Conservation (phyloP, 2,888 invertebrate species). For the Icerya purchasi region DNA sequence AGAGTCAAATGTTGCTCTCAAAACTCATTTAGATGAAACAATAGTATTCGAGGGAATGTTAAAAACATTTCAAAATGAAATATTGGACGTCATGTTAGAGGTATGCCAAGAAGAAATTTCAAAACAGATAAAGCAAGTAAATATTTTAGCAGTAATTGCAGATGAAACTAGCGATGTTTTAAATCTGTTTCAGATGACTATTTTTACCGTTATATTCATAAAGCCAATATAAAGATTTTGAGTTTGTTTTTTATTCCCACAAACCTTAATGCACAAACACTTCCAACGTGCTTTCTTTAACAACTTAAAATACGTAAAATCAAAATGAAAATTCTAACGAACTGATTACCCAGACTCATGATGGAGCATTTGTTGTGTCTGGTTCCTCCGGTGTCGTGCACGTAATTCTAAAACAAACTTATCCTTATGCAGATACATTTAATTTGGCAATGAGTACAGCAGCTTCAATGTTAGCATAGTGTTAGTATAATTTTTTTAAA, state of each 20-base stretch:
- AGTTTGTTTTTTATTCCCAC: not conserved
- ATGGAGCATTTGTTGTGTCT: constrained; percentile 11
- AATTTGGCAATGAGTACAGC: too few species aligned
- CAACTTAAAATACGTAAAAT: not conserved
- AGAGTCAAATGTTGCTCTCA: not conserved
- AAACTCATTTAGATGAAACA: not conserved
- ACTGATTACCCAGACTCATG: constrained; percentile 7
- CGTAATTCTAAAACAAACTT: too few species aligned
- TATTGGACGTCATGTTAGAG: not conserved
- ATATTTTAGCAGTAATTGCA: not conserved
- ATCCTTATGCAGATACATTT: too few species aligned
- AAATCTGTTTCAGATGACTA: not conserved
- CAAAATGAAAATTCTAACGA: not conserved
- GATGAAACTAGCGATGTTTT: not conserved
- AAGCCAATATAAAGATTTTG: not conserved
- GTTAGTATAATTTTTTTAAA: too few species aligned
- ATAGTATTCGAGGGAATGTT: not conserved
- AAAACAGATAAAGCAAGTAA: not conserved
- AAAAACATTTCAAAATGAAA: not conserved
- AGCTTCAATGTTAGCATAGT: too few species aligned
- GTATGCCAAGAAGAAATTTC: not conserved
- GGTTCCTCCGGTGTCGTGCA: too few species aligned
- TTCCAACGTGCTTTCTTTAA: not conserved
- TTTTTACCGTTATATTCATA: too few species aligned
- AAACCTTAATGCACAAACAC: not conserved